phyloP scores from a whole-genome alignment of 2,113 vertebrate species.

The Bombycilla garrulus region DNA sequence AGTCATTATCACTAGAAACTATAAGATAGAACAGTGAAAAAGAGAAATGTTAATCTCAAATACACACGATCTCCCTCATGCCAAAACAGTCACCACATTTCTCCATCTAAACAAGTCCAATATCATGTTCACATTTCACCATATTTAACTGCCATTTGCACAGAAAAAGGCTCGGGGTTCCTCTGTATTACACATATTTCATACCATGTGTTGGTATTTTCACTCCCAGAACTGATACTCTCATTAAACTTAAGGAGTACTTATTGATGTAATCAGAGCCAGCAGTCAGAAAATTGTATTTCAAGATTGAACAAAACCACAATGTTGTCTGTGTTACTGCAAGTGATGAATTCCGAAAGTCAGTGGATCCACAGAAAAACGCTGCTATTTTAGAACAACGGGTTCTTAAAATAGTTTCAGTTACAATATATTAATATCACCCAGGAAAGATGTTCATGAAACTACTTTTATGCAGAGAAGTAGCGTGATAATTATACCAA shows the following conservation, averaged over 20 bases:
- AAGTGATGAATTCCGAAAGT: neutral
- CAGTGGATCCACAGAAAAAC: neutral
- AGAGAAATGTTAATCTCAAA: neutral
- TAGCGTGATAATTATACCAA: neutral
- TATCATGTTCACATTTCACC: neutral
- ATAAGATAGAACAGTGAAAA: neutral
- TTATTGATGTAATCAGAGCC: neutral
- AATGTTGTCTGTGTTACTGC: neutral
- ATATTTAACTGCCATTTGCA: neutral
- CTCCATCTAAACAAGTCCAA: neutral
- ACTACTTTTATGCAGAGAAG: neutral
- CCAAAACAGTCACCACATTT: neutral
- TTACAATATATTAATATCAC: neutral
- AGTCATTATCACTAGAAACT: neutral
- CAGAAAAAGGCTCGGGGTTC: neutral
- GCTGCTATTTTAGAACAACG: neutral
- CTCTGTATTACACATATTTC: fast-evolving
- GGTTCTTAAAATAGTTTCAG: neutral
- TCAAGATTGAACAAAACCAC: neutral
- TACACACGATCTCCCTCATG: fast-evolving
- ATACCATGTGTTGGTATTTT: neutral
- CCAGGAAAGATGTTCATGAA: neutral
- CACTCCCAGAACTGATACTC: neutral
- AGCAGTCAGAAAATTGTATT: neutral
- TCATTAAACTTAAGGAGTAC: neutral